Percentiles rank a stretch among this genome's conserved stretches.
Conservation (phyloP, 2,888 invertebrate genomes). For the Molanna angustata region DNA sequence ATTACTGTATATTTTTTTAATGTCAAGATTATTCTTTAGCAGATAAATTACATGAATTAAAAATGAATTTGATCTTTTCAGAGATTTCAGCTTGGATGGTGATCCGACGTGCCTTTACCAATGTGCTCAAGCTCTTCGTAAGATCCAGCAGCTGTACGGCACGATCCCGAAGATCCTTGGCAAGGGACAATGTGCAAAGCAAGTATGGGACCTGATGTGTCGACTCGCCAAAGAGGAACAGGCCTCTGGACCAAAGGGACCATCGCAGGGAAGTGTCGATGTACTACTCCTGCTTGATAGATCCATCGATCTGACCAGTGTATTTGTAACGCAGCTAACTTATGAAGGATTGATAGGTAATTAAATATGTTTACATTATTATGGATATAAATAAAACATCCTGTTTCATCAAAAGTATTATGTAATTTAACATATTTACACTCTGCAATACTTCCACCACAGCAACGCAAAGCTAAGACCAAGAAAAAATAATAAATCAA, state of each 20-base stretch:
- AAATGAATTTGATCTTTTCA: too few species aligned
- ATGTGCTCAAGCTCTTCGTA: slow-evolving; percentile 82
- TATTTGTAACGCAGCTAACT: slow-evolving; percentile 91
- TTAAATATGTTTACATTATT: slow-evolving; percentile 10
- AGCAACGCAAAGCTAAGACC: too few species aligned
- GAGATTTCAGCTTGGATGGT: slow-evolving; percentile 83
- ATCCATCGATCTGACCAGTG: slow-evolving; percentile 86
- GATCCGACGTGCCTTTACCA: slow-evolving; percentile 87
- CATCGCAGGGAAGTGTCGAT: slow-evolving; percentile 72
- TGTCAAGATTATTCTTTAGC: too few species aligned
- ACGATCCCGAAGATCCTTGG: slow-evolving; percentile 87
- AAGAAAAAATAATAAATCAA: too few species aligned
- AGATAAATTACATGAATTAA: too few species aligned
- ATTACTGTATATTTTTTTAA: too few species aligned
- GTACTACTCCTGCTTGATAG: slow-evolving; percentile 88
- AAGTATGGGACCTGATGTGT: slow-evolving; percentile 84
- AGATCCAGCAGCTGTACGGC: slow-evolving; percentile 84
- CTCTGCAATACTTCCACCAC: too few species aligned
- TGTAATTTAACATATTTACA: too few species aligned
- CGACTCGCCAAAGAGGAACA: slow-evolving; percentile 69
- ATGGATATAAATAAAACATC: background rate
- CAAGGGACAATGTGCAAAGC: slow-evolving; percentile 83
- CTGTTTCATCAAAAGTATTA: too few species aligned
- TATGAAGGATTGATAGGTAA: slow-evolving; percentile 89
- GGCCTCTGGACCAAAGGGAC: slow-evolving; percentile 43